phyloP scores from a whole-genome alignment of 2,888 invertebrate genomes.

The Ornithoptera alexandrae region DNA sequence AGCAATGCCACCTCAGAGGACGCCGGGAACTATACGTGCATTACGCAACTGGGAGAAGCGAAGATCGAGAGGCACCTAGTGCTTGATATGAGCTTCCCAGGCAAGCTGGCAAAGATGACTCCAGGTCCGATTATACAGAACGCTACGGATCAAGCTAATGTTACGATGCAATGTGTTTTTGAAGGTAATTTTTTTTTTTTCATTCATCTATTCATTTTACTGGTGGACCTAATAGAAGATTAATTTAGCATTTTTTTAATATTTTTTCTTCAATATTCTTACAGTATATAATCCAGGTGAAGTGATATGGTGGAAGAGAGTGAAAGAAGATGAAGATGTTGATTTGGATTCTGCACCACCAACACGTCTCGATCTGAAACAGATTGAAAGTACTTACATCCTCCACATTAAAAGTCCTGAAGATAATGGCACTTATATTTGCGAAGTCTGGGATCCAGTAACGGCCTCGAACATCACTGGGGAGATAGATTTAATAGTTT shows the following conservation, averaged over 20 bases:
- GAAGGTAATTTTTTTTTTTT: conserved; percentile 51
- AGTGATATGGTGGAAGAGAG: conserved; percentile 61
- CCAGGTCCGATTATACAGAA: conserved; percentile 46
- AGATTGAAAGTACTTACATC: conserved; percentile 77
- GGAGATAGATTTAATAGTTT: conserved; percentile 78
- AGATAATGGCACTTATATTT: conserved; percentile 83
- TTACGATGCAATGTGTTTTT: conserved; percentile 59
- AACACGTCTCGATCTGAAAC: conserved; percentile 57
- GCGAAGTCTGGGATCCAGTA: conserved; percentile 55
- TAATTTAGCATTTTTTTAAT: neutral
- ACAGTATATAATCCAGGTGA: conserved; percentile 59
- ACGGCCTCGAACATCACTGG: conserved; percentile 63
- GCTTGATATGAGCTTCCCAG: conserved; percentile 55
- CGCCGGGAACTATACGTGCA: conserved; percentile 64
- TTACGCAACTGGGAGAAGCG: conserved; percentile 41
- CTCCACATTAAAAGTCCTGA: conserved; percentile 77
- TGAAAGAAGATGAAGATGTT: conserved; percentile 40
- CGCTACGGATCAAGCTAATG: conserved; percentile 43
- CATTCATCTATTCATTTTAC: neutral
- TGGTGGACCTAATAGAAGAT: too few relatives aligned
- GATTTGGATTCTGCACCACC: conserved; percentile 35
- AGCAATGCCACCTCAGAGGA: conserved; percentile 48
- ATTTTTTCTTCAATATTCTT: conserved; percentile 28
- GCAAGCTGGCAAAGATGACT: conserved; percentile 46
- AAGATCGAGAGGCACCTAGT: conserved; percentile 34